phyloP scores from a whole-genome alignment of 2,888 invertebrate genomes.

The Spilarctia lutea region DNA sequence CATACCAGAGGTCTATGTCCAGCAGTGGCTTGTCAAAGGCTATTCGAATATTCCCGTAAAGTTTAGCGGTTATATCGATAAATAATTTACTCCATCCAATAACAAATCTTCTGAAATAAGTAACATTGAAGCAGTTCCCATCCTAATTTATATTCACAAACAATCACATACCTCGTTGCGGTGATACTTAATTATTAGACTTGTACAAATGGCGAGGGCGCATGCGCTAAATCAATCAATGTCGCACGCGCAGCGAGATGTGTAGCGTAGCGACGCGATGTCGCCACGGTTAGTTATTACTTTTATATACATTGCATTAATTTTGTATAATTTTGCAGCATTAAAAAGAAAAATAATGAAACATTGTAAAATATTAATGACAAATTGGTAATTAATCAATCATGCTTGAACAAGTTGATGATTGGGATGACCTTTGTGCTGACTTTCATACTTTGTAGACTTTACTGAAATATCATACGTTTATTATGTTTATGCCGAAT shows the following conservation, averaged over 20 bases:
- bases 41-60: neutral
- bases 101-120: slow-evolving; percentile 10
- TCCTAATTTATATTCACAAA: slow-evolving; percentile 23
- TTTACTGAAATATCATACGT: too few relatives aligned
- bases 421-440: too few relatives aligned
- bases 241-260: slow-evolving; percentile 30
- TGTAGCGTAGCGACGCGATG: slow-evolving; percentile 27
- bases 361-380: neutral
- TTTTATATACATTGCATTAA: slow-evolving; percentile 6
- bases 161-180: slow-evolving; percentile 41
- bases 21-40: too few relatives aligned
- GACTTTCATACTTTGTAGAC: too few relatives aligned
- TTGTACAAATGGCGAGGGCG: slow-evolving; percentile 51
- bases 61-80: neutral
- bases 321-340: neutral
- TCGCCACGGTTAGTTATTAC: slow-evolving; percentile 23
- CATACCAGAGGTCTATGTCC: too few relatives aligned
- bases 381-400: too few relatives aligned
- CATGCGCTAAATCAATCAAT: slow-evolving; percentile 58
- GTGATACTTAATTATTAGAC: slow-evolving; percentile 58
- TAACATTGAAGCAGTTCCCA: slow-evolving; percentile 15
- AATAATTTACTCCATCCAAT: neutral
- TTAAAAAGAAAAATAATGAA: neutral
- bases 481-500: too few relatives aligned
- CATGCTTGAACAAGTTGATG: too few relatives aligned